Base-by-base conservation (phyloP, 2,888 invertebrate genomes). In the Drosophila kanekoi region DNA sequence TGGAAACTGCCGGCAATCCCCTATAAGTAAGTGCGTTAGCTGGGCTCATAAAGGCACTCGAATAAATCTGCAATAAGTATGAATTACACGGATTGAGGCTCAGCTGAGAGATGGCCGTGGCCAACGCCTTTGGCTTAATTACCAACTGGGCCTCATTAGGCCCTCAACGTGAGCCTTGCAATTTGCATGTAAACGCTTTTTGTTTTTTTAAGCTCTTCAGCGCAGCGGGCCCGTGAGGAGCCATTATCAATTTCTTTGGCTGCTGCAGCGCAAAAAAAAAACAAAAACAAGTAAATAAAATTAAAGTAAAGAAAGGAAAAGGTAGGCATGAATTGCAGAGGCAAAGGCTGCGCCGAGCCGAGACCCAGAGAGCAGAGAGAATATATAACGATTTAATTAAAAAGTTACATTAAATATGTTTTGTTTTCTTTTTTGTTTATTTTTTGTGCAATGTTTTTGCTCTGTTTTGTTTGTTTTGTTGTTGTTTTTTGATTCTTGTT, bases 391-490 rank as follows among this genome's bases (percentile, higher is more conserved):
- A 83, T 86, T 86, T 83, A 83, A 83, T 83, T 83, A 86, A 81
- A 83, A 83, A 83, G 87, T 86, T 86, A 74, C 84, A 83, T 77
- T 73, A 86, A 83, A 86, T 84, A 81, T 72, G 72, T 71, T 59
- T 59, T 61, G 53, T 35, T 40, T 37, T 43, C 13, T 28, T 20
- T 10, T 28, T 38, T 49, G 28, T 28, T 28, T 28, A 28, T 28
- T 28, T 28, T 28, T 28, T 28, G 28, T 28, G 28, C 28, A 28
- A 28, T n/a, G n/a, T 44, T 63, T 14, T 13, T 18, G 18, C 13
- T 20, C 4, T 38, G n/a, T 47, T 47, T 40, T 23, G 43, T 43
- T 23, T 20, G 13, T 20, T 23, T 38, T 43, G 20, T 47, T 62
- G 9, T 62, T 28, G 8, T 43, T 59, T 28, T 52, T n/a, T 28